phyloP scores from a whole-genome alignment of 1,140 invertebrate genomes.

The Mya arenaria region DNA sequence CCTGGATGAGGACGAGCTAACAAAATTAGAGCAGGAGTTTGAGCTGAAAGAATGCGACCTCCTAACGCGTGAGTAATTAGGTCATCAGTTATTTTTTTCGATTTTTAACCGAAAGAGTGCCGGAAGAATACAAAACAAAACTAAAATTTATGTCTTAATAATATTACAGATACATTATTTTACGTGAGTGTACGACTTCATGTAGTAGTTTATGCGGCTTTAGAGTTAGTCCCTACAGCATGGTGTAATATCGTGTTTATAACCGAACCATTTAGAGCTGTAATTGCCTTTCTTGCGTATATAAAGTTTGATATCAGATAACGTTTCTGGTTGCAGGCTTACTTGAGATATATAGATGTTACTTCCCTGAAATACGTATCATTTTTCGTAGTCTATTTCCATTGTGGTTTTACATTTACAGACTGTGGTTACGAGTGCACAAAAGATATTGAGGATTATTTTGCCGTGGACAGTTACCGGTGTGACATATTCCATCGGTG shows the following conservation, averaged over 20 bases:
- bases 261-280: neutral
- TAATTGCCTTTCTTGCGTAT: neutral
- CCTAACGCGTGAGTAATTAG: conserved; percentile 16
- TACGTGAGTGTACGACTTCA: too few species aligned
- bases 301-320: neutral
- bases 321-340: too few species aligned
- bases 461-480: conserved; percentile 13
- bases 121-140: too few species aligned
- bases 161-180: too few species aligned
- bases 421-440: conserved; percentile 41
- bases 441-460: conserved; percentile 22
- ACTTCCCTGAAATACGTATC: too few species aligned
- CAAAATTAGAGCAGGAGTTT: conserved; percentile 11
- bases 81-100: too few species aligned
- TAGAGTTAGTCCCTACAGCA: too few species aligned
- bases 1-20: neutral
- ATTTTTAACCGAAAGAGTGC: too few species aligned
- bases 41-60: conserved; percentile 35
- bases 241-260: neutral
- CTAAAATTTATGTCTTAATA: too few species aligned
- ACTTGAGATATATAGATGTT: too few species aligned
- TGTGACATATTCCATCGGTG: conserved; percentile 51
- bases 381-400: neutral
- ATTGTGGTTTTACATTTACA: neutral
- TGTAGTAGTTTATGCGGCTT: too few species aligned